These are phyloP conservation scores for Lepilemur ruficaudatus DNA, from an alignment of 2,797 vertebrate species.

Conservation along the genomic window DNA sequence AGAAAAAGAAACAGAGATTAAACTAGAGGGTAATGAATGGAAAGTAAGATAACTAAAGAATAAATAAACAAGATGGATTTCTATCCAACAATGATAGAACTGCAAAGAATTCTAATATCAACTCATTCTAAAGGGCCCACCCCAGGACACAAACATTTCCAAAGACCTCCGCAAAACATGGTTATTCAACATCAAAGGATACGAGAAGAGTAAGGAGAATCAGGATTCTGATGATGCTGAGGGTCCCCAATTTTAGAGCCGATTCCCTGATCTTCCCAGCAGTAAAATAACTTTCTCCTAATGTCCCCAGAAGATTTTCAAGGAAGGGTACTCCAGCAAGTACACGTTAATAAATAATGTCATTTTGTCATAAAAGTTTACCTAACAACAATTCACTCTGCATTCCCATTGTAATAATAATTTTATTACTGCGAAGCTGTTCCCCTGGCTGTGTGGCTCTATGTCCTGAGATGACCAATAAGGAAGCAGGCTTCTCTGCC, in stretches of 20 bases:
- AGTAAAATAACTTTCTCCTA: neutral
- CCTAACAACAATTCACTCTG: neutral
- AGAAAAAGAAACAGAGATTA: neutral
- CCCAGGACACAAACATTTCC: neutral
- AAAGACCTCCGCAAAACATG: neutral
- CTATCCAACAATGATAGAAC: neutral
- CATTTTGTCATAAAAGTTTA: neutral
- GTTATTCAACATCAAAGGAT: neutral
- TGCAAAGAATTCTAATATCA: neutral
- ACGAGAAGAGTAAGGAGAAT: neutral
- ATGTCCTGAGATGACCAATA: neutral
- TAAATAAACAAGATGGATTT: neutral
- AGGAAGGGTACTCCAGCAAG: neutral
- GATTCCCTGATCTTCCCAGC: neutral
- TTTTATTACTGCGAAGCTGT: neutral
- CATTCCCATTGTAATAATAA: neutral
- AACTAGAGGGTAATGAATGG: neutral
- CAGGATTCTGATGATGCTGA: neutral
- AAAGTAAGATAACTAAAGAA: neutral
- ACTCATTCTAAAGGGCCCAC: neutral
- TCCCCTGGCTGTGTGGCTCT: accelerated
- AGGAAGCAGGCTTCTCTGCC: neutral
- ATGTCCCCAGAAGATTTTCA: neutral
- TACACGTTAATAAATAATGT: neutral
- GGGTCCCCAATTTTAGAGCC: neutral